Evolutionary conservation across 2,113 vertebrate genomes (phyloP), one percentile per base, ranked within the genome.

Genomic region (Sorex araneus): DNA sequence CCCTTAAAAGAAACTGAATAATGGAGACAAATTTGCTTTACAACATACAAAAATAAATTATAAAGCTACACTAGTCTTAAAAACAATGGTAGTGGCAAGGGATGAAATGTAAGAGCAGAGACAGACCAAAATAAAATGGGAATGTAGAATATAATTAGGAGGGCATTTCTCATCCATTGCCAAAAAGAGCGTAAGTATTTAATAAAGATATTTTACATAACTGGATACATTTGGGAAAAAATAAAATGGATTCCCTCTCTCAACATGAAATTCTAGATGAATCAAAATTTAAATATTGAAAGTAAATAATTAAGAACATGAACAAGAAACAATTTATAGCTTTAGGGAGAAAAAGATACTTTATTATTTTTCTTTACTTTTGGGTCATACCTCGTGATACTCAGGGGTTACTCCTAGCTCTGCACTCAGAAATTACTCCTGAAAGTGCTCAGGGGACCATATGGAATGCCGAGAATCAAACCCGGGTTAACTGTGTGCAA

Each of bases 221-320:
- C 40, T 76, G 63, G 50, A 70, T 89, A 45, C 15, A 45, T 81
- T 27, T 71, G 32, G 28, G 85, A 75, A 75, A 75, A 83, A 89
- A 63, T 13, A 81, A 94, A 92, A 21, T n/a, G 23, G 47, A 79
- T 86, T 75, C n/a, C 30, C 40, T 80, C 45, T 90, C 5, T 80
- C 32, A 64, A 54, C 13, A 63, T 50, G 47, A 50, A 50, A 50
- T 85, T 88, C 47, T 27, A 85, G n/a, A 36, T 85, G 64, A 89
- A 88, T 71, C 28, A 64, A 89, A 91, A 75, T 84, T 69, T 45
- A 91, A 70, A 70, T 76, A 75, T 43, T 76, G 79, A 87, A 95
- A 80, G 77, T 82, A 66, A 82, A 71, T 8, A 85, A 89, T 85
- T 81, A 85, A 85, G 32, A 70, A 88, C 69, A 76, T 54, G 2